phyloP scores from a whole-genome alignment of 2,797 vertebrate genomes.

The Mormyrus hasselquistii region DNA sequence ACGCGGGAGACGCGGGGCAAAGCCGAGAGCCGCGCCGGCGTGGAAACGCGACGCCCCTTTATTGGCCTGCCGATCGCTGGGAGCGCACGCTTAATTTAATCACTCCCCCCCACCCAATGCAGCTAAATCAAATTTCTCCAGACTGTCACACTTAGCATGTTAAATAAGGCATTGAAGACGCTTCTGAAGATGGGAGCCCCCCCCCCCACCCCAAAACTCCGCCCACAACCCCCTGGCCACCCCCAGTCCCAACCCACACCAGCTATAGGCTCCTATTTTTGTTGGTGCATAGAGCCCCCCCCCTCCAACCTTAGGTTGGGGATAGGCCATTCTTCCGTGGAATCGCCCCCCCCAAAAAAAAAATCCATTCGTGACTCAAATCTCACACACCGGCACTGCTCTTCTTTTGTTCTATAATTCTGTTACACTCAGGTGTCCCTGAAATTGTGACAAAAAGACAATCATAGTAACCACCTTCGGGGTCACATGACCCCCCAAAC shows the following conservation, averaged over 20 bases:
- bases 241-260: neutral
- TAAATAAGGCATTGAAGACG: slow-evolving; percentile 46
- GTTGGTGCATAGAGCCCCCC: neutral
- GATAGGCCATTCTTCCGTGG: neutral
- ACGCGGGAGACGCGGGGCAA: slow-evolving; percentile 44
- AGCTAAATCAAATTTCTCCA: slow-evolving; percentile 57
- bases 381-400: neutral
- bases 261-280: neutral
- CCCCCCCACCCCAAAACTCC: slow-evolving; percentile 27
- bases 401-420: neutral
- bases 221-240: slow-evolving; percentile 2
- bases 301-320: neutral
- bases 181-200: slow-evolving; percentile 51
- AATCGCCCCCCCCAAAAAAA: neutral
- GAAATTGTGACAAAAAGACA: neutral
- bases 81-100: slow-evolving; percentile 63
- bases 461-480: neutral
- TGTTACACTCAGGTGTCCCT: neutral
- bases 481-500: neutral
- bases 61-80: slow-evolving; percentile 42
- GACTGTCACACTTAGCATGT: slow-evolving; percentile 56
- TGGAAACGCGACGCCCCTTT: slow-evolving; percentile 18
- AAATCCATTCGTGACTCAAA: neutral
- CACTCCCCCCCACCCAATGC: slow-evolving; percentile 50
- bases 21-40: slow-evolving; percentile 25